Conservation (phyloP, 2,113 vertebrate genomes). For the Ciconia boyciana region DNA sequence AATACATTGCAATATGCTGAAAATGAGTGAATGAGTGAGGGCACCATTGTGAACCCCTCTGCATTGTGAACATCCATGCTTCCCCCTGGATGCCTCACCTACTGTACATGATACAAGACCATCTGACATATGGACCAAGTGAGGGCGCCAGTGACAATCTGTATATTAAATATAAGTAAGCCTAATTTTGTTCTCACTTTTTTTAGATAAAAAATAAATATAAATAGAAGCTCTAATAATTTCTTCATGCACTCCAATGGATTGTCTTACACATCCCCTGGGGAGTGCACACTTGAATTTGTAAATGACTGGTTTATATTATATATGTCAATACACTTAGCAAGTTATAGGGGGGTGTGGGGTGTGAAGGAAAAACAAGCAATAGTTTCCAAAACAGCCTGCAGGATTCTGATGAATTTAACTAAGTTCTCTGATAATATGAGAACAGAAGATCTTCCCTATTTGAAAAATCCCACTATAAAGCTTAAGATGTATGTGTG, state of each 20-base stretch:
- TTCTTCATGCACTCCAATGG: background rate
- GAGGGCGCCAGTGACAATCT: background rate
- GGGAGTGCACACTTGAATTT: background rate
- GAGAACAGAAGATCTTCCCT: background rate
- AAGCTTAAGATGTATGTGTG: background rate
- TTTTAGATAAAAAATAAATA: background rate
- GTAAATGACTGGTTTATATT: background rate
- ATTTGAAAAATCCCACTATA: background rate
- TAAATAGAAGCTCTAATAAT: background rate
- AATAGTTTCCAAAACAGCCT: background rate
- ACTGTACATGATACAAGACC: background rate
- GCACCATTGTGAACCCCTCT: background rate
- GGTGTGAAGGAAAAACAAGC: background rate
- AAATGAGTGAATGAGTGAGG: background rate
- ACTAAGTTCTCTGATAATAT: background rate
- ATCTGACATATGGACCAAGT: background rate
- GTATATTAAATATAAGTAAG: background rate
- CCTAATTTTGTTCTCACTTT: background rate
- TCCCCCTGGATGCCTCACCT: background rate
- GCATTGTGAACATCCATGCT: background rate
- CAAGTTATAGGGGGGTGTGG: background rate
- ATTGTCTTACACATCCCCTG: background rate
- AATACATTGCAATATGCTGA: background rate
- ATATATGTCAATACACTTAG: background rate
- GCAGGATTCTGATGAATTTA: background rate